Percentiles rank a stretch among this genome's conserved stretches.
These are phyloP conservation scores for Ricordea florida DNA, from an alignment of 92 coral and sea anemone genomes.

Conservation along the genomic window DNA sequence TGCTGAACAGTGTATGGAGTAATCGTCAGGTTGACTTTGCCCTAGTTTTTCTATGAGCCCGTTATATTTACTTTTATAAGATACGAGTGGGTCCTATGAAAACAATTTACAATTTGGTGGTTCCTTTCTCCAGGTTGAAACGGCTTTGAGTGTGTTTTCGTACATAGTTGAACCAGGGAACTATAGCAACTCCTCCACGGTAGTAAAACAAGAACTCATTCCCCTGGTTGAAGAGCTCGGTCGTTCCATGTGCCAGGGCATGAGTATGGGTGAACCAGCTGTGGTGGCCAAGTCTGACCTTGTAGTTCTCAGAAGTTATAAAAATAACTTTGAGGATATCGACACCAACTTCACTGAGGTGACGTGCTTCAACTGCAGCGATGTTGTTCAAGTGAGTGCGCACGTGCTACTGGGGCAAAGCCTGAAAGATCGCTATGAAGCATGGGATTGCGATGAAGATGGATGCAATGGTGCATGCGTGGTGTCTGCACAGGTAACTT, in stretches of 20 bases:
- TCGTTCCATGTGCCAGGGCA: slow-evolving; percentile 78
- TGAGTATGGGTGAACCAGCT: slow-evolving; percentile 63
- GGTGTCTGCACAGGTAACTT: slow-evolving; percentile 83
- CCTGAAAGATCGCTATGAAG: slow-evolving; percentile 61
- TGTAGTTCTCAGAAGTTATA: slow-evolving; percentile 62
- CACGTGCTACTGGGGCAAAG: slow-evolving; percentile 67
- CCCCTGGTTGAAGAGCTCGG: slow-evolving; percentile 53
- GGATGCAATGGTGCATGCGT: slow-evolving; percentile 91
- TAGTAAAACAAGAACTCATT: slow-evolving; percentile 53
- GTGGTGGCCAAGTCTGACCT: slow-evolving; percentile 61
- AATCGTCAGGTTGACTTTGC: too few species aligned
- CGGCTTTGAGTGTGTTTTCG: slow-evolving; percentile 23
- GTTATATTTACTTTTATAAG: too few species aligned
- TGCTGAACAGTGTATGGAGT: too few species aligned
- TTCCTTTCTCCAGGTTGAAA: slow-evolving; percentile 71
- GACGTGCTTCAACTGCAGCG: slow-evolving; percentile 64
- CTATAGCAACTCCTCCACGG: slow-evolving; percentile 57
- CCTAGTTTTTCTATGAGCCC: too few species aligned
- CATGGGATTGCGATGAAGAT: slow-evolving; percentile 80
- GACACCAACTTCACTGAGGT: slow-evolving; percentile 47
- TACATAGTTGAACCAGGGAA: slow-evolving; percentile 59
- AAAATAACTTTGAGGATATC: slow-evolving; percentile 52
- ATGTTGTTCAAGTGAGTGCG: slow-evolving; percentile 44
- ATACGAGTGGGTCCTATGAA: too few species aligned
- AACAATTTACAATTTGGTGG: too few species aligned